Conservation (phyloP, 2,888 invertebrate genomes). For the Troilus luridus region DNA sequence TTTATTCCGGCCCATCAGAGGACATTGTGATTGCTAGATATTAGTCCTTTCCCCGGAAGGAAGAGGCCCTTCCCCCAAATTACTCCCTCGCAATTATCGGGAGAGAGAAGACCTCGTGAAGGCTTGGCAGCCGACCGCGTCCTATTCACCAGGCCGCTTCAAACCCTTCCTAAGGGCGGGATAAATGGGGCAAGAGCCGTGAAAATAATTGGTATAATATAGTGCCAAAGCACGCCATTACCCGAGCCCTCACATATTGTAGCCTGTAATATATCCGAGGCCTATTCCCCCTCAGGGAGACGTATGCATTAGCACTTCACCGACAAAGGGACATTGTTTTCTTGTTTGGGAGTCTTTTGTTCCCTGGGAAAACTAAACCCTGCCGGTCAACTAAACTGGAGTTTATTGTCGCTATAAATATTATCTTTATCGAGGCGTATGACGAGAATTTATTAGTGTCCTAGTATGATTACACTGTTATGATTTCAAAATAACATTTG, state of each 20-base stretch:
- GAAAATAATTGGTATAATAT: constrained; percentile 59
- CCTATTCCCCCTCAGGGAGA: background rate
- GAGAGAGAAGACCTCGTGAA: background rate
- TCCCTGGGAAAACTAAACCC: background rate
- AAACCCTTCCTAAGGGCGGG: background rate
- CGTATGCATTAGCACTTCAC: background rate
- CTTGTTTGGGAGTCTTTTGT: background rate
- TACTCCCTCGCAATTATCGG: constrained; percentile 29
- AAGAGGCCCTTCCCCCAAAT: background rate
- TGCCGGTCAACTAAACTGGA: background rate
- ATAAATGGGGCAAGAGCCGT: constrained; percentile 52
- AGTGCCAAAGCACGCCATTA: constrained; percentile 47
- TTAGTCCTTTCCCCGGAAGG: background rate
- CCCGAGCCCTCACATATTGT: constrained; percentile 1
- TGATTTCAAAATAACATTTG: too few species aligned
- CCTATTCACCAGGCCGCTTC: background rate
- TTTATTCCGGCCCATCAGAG: background rate
- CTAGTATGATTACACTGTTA: too few species aligned
- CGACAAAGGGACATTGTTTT: background rate
- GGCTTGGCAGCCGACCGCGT: constrained; percentile 17
- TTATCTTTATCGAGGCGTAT: too few species aligned
- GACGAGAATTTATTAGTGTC: too few species aligned
- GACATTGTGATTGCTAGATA: background rate
- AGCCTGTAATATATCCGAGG: background rate
- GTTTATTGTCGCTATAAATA: background rate